Evolutionary conservation across 2,113 vertebrate genomes (phyloP).

Genomic region (Porphyrio hochstetteri): DNA sequence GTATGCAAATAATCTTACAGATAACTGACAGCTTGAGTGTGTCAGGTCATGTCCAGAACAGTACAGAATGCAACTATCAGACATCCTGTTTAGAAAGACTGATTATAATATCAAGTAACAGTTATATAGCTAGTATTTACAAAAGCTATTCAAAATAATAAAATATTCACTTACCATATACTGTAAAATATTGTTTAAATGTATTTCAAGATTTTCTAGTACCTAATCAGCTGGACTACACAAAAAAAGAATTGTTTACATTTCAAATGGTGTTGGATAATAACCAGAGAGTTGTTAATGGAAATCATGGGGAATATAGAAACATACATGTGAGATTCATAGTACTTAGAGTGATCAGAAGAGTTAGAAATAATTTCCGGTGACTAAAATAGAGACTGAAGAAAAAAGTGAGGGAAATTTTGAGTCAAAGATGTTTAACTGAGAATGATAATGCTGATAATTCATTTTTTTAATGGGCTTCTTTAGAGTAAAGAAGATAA

Average conservation of each 20-base stretch:
- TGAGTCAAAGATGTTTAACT: not conserved
- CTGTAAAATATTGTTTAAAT: not conserved
- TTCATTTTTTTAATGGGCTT: conserved; percentile 37
- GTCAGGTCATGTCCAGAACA: not conserved
- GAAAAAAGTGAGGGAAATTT: not conserved
- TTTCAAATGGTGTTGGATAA: not conserved
- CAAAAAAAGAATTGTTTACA: not conserved
- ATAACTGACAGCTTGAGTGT: not conserved
- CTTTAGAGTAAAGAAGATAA: conserved; percentile 44
- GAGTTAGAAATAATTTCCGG: not conserved
- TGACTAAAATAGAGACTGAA: not conserved
- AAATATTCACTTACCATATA: not conserved
- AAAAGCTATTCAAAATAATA: not conserved
- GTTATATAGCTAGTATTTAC: not conserved
- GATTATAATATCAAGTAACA: not conserved
- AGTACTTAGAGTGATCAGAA: not conserved
- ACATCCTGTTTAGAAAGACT: not conserved
- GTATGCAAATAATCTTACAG: not conserved
- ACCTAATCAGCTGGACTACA: not conserved
- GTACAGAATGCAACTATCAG: not conserved
- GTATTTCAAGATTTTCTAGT: not conserved
- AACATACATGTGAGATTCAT: not conserved
- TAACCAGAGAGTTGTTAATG: not conserved
- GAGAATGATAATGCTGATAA: not conserved
- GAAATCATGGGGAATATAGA: not conserved